A percentile compares a stretch with the other conserved stretches of the same genome.
Conservation (phyloP, 1,140 invertebrate genomes). For the Hestina assimilis region DNA sequence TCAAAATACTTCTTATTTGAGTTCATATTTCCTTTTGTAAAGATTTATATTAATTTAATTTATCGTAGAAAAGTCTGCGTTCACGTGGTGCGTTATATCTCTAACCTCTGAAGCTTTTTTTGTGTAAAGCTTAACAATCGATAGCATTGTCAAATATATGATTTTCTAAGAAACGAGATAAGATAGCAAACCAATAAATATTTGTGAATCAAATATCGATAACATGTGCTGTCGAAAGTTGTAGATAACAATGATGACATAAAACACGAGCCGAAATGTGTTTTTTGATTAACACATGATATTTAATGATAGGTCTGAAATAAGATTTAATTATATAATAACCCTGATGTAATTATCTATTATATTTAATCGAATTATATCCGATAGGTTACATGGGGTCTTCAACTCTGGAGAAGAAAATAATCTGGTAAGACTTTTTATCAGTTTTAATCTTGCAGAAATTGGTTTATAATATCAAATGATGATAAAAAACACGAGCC, state of each 20-base stretch:
- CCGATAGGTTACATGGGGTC: too few species aligned
- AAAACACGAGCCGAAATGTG: slow-evolving; percentile 63
- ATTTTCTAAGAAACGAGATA: neutral
- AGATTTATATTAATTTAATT: too few species aligned
- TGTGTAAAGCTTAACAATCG: neutral
- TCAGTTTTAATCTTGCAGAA: too few species aligned
- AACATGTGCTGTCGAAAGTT: neutral
- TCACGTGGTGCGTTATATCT: too few species aligned
- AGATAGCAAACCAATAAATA: neutral
- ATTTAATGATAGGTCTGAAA: slow-evolving; percentile 63
- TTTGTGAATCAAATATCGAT: neutral
- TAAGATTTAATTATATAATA: neutral
- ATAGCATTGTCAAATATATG: neutral
- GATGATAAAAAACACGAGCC: slow-evolving; percentile 62
- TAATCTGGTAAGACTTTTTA: too few species aligned
- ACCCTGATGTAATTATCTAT: too few species aligned
- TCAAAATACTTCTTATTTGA: too few species aligned
- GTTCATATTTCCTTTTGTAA: too few species aligned
- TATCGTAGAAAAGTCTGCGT: too few species aligned
- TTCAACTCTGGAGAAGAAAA: too few species aligned
- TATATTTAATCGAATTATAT: too few species aligned
- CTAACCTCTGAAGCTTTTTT: too few species aligned
- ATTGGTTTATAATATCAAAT: slow-evolving; percentile 16
- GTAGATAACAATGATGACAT: slow-evolving; percentile 45
- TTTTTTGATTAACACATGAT: slow-evolving; percentile 62